Evolutionary conservation across 2,888 invertebrate genomes (phyloP), one percentile per base, ranked within the genome.

Genomic region (Eulithis prunata): DNA sequence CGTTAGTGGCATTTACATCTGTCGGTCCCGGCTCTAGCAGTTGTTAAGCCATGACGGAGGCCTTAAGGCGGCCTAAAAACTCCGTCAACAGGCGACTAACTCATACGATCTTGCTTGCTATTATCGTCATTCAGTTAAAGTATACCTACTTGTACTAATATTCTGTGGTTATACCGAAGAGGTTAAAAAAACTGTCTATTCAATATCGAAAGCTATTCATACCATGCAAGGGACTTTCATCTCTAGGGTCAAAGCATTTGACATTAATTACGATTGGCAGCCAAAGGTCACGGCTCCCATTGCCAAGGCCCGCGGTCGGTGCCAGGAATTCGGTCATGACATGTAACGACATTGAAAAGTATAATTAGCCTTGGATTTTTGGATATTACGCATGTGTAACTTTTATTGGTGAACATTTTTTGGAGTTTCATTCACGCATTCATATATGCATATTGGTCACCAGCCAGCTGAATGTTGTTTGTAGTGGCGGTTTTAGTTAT

Each of bases 271-370:
- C 41, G 11, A 49, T 62, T 55, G 49, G 55, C 41, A 38, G 54
- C n/a, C 21, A 36, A 36, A 46, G 41, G 49, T 43, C 62, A 32
- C 61, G 43, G 47, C 28, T 47, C 53, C 13, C 62, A 62, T 55
- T 62, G 62, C 28, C 62, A 62, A 62, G 62, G 62, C 12, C 49
- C n/a, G 28, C 28, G 45, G 55, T 11, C 46, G 8, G 41, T 10
- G 41, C 41, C 41, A 21, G 28, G 62, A 21, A 52, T 46, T 21
- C 21, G 54, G 32, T 61, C 61, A 61, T 54, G 55, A 62, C 41
- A 57, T 14, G 11, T 21, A 41, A 11, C 7, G n/a, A 55, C n/a
- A 36, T 52, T 52, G 51, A 12, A 49, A 49, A 47, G 14, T 47
- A 46, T 47, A 21, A 21, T 49, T 21, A 4, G 8, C 49, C 21